Evolutionary conservation across 1,140 invertebrate genomes (phyloP), one percentile per base, ranked within the genome.

Genomic region (Danaus plexippus): DNA sequence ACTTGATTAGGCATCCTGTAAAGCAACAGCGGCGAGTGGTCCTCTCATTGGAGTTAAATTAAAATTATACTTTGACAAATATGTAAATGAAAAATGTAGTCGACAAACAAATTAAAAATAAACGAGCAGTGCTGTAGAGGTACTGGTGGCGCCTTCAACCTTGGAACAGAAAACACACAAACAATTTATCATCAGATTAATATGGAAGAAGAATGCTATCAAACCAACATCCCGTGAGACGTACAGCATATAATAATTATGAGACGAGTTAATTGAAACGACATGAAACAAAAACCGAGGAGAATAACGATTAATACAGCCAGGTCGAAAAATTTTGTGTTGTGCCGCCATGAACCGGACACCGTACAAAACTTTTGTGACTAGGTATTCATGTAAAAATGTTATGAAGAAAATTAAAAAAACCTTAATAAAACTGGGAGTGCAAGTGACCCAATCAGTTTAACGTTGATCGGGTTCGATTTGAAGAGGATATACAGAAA

Each of bases 121-220:
- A 52, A 49, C 47, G 46, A 47, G 61, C 46, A 55, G 49, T 47
- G 55, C 42, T 47, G 47, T 51, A 49, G 54, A 57, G 41, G 47
- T 52, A 54, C 44, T 57, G 43, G 51, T 58, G 57, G 57, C 62
- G 58, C 64, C 64, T 57, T 55, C 63, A 52, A 22, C 63, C 59
- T 69, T 59, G 54, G 60, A 60, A 69, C 66, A 69, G 60, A 69
- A 69, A 69, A 69, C 50, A 63, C 52, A 65, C 5, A 52, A 45
- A 66, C 58, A 69, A 57, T 43, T 60, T 66, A 66, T 57, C 56
- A 18, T 45, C 52, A 54, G 12, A 58, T 58, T 9, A 59, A 18
- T 43, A 43, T n/a, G 18, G 52, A 57, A 46, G 60, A 52, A 11
- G 50, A 43, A 44, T 9, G 13, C 50, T 22, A 22, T 58, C 62